Base-by-base conservation (phyloP, 1,140 invertebrate genomes). In the Macrosteles quadrilineatus region DNA sequence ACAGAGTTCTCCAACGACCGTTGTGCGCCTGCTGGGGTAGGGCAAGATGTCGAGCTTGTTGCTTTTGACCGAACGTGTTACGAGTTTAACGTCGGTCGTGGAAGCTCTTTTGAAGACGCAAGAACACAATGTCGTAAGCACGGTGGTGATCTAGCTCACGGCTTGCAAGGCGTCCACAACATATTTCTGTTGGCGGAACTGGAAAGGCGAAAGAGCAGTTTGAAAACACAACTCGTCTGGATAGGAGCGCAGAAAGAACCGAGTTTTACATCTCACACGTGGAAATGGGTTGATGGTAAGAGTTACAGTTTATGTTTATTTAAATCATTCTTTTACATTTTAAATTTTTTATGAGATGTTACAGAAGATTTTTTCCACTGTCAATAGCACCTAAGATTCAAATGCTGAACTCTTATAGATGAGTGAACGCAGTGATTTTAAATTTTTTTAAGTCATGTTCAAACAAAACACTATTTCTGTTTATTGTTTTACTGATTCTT, bases 251-350 rank as follows among this genome's bases (percentile, higher is more conserved):
- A 92, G 75, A 94, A 94, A 76, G 94, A 96, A 73, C 91, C 92
- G 0, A 87, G 90, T 12, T 85, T 93, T 32, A 92, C 89, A 0
- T 89, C 89, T 0, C 85, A 91, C 66, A 94, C 89, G 1, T 97
- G 94, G 94, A 90, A 90, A 80, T 96, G 94, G 94, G 90, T 95
- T 21, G 89, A 93, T 77, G 93, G 93, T 95, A 81, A 84, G 85
- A 36, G 4, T n/a, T 74, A 70, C 50, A 45, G 72, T 36, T 45
- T 19, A 30, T 69, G 57, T 73, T 68, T 47, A 9, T 36, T 23
- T 9, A 4, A 65, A 12, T 3, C 1, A 19, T 23, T 23, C n/a
- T 9, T 43, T 11, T 43, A 11, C 40, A 43, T 43, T 43, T 43
- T 11, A 43, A 43, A 43, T 43, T 43, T 43, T 43, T n/a, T 43